These are phyloP conservation scores for Caretta caretta DNA, from an alignment of 2,113 vertebrate genomes.

Conservation along the genomic window DNA sequence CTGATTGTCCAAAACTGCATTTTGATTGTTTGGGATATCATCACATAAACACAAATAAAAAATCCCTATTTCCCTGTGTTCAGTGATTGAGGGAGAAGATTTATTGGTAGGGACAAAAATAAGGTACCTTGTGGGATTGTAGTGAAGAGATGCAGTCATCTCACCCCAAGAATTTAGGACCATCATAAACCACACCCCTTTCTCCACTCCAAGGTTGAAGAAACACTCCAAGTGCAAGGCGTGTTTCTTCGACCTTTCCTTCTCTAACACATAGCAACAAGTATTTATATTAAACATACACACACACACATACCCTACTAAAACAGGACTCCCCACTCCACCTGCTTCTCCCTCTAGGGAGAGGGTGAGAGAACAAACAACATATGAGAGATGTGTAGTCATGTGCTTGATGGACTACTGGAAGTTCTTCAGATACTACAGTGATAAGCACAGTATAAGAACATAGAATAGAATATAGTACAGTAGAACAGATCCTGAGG, in stretches of 20 bases:
- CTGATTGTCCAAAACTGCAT: background rate
- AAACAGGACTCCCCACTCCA: too few species aligned
- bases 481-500: background rate
- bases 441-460: background rate
- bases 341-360: too few species aligned
- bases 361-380: too few species aligned
- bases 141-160: conserved; percentile 44
- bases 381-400: background rate
- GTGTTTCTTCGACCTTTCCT: background rate
- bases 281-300: too few species aligned
- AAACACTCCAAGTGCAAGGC: background rate
- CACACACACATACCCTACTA: too few species aligned
- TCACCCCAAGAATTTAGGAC: background rate
- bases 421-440: background rate
- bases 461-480: background rate
- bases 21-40: background rate
- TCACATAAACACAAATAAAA: background rate
- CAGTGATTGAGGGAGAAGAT: conserved; percentile 14
- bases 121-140: conserved; percentile 35
- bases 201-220: too few species aligned
- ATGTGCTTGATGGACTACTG: background rate
- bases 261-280: too few species aligned
- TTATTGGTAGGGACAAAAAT: conserved; percentile 2
- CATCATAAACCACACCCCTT: background rate
- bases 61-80: background rate